Evolutionary conservation across 2,113 vertebrate species (phyloP).

Genomic region (Oxygymnocypris stewartii): DNA sequence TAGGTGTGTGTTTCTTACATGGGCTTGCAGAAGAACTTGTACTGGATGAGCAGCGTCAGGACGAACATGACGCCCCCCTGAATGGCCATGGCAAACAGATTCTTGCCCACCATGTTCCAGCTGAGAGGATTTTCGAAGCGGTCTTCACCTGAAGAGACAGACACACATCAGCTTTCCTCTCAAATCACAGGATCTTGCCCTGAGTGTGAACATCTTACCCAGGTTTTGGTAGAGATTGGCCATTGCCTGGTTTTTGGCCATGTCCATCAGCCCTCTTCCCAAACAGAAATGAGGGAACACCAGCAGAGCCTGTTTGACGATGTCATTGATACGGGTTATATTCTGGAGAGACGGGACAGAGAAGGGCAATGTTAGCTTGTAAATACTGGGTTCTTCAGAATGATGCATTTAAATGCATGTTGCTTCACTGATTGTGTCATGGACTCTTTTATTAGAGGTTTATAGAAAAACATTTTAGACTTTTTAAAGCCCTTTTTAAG

Average conservation of each 20-base stretch:
- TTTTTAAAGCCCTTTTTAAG: not conserved
- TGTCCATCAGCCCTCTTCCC: conserved; percentile 94
- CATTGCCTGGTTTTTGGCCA: conserved; percentile 97
- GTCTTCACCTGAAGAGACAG: conserved; percentile 81
- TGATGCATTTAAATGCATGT: not conserved
- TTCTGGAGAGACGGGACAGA: conserved; percentile 72
- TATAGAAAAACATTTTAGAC: too few species aligned
- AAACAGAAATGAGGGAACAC: conserved; percentile 98
- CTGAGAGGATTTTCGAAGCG: conserved; percentile 90
- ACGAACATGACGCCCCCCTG: conserved; percentile 88
- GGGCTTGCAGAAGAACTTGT: conserved; percentile 93
- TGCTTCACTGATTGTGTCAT: not conserved
- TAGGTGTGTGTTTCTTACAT: conserved; percentile 70
- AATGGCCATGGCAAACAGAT: conserved; percentile 93
- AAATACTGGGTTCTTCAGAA: not conserved
- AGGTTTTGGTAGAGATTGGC: conserved; percentile 86
- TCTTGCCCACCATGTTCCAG: conserved; percentile 93
- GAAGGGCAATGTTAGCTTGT: not conserved
- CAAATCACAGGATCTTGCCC: not conserved
- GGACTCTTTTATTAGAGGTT: too few species aligned
- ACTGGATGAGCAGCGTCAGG: conserved; percentile 92
- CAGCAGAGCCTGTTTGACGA: conserved; percentile 92
- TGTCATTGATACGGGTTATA: conserved; percentile 85
- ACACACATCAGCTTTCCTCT: not conserved
- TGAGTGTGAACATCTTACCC: conserved; percentile 70